Percentiles rank a stretch among this genome's conserved stretches.
Conservation (phyloP, 2,113 vertebrate genomes). For the Muscicapa adusta region DNA sequence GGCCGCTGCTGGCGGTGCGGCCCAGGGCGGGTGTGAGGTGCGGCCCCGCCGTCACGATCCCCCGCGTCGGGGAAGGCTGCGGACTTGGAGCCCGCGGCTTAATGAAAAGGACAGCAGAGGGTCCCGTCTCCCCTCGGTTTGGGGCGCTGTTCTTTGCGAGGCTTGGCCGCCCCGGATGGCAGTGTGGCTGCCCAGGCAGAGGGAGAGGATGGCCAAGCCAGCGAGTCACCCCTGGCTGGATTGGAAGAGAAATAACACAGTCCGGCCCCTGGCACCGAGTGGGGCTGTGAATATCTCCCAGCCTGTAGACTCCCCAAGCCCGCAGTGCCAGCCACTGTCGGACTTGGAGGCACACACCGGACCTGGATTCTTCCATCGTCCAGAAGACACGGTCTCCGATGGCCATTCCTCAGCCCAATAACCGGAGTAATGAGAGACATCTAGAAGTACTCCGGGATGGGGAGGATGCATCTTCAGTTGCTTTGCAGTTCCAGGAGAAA, state of each 20-base stretch:
- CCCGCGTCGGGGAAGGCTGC: rapidly evolving
- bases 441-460: too few species aligned
- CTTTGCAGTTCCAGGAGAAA: neutral
- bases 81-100: rapidly evolving
- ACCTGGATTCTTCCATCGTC: neutral
- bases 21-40: neutral
- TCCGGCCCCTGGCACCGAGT: neutral
- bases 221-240: rapidly evolving
- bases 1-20: neutral
- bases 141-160: too few species aligned
- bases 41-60: too few species aligned
- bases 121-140: rapidly evolving
- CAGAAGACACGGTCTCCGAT: rapidly evolving
- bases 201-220: neutral
- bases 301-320: too few species aligned
- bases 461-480: neutral
- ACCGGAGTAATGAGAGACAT: neutral
- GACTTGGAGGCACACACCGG: too few species aligned
- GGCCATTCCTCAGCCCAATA: neutral
- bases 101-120: rapidly evolving
- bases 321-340: too few species aligned
- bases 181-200: rapidly evolving
- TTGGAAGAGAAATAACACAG: neutral
- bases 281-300: neutral
- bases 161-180: rapidly evolving